Evolutionary conservation across 2,113 vertebrate species (phyloP), one percentile per base, ranked within the genome.

Genomic region (Leucopsar rothschildi): DNA sequence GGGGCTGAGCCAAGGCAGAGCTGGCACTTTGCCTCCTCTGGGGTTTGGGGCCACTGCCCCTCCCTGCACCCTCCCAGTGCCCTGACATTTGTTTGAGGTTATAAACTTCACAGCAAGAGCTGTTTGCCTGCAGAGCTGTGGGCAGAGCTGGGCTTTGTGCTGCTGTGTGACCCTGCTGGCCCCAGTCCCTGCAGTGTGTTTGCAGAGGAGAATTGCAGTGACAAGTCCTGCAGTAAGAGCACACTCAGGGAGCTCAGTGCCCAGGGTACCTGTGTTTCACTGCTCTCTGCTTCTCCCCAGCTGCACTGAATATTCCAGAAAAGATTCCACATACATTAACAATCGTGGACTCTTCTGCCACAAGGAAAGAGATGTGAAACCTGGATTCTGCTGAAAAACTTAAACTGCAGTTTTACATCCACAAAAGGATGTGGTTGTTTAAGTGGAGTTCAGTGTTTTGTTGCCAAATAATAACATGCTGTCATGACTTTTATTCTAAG

Each of bases 1-100:
- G 64, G n/a, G n/a, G 35, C 14, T 80, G 40, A 28, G 3, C 24
- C 12, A 18, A 49, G 31, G 76, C 25, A 56, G 33, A 56, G 11
- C n/a, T 86, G 37, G 2, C 5, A 4, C 2, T 3, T 72, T 17
- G 3, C 0, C 12, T 88, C 28, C 37, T 37, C 37, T 37, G 37
- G 37, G 37, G 37, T 37, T 37, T 37, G 9, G 37, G 37, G 37
- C 37, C 37, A 37, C 37, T 37, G 37, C 37, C 37, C 37, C 37
- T 37, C 37, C 37, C 37, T 37, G 37, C 37, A 37, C 37, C 37
- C 37, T 9, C 8, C 8, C 37, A 37, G 37, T 39, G 39, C 59
- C 28, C 50, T 33, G 68, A 10, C 15, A n/a, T 31, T 63, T 70
- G 20, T 88, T 57, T 65, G 33, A 69, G 65, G 65, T 33, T 50